Evolutionary conservation across 2,888 invertebrate species (phyloP), one percentile per base, ranked within the genome.

Genomic region (Iphiclides podalirius): DNA sequence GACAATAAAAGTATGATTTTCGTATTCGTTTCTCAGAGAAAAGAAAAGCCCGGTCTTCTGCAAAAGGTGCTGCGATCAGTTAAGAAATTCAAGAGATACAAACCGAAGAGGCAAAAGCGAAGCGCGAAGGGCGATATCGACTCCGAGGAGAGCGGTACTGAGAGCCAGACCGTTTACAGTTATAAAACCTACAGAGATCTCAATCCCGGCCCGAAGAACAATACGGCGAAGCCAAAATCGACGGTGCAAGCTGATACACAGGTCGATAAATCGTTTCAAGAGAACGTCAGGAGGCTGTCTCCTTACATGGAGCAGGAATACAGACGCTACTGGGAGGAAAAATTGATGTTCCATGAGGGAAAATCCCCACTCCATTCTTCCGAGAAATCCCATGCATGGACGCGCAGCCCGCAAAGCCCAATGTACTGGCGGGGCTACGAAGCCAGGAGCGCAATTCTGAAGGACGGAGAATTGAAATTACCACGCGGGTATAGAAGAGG

Each of bases 261-360:
- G 13, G 0, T 28, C 35, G 48, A 38, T 37, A 14, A 37, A 44
- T 23, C 26, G 8, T 7, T 38, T 4, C 43, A n/a, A 44, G 41
- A 53, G 12, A 36, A 47, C 9, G 16, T 54, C 20, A 62, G 58
- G 31, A 43, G 17, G 20, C 23, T 39, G 1, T 48, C 61, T 0
- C 76, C 79, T 0, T 75, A 78, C 40, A 71, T 77, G 71, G 80
- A 82, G 53, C 82, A 82, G 53, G 79, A 82, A 53, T 67, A 77
- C 49, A 66, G 75, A 33, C 66, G 75, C n/a, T 60, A 70, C 17
- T 80, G 80, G 75, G 66, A 75, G 52, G 80, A 82, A 52, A 65
- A 63, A 15, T 53, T 77, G 1, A 66, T 67, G 57, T 78, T 72
- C 53, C 65, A 70, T 31, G 8, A 60, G 59, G 35, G 38, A n/a